Conservation (phyloP, 2,797 vertebrate genomes). For the Lycodopsis pacificus region DNA sequence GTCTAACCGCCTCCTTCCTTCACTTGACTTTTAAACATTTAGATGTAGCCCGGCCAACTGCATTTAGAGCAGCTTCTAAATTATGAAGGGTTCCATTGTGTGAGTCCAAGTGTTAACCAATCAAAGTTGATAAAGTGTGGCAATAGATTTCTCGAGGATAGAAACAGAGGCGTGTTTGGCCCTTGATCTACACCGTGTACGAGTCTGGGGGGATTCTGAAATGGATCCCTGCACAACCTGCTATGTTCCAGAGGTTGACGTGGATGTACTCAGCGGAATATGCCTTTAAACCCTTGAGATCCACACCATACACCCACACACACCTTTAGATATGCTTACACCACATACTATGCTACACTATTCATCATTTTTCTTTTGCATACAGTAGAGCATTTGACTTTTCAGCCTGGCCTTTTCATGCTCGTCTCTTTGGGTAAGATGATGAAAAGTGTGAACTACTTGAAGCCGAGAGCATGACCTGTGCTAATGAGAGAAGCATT, state of each 20-base stretch:
- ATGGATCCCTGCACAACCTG: slow-evolving; percentile 44
- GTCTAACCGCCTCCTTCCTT: slow-evolving; percentile 78
- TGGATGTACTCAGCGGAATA: slow-evolving; percentile 23
- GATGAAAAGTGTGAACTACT: slow-evolving; percentile 54
- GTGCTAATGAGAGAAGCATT: slow-evolving; percentile 66
- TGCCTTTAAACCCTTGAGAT: slow-evolving; percentile 38
- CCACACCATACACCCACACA: slow-evolving; percentile 26
- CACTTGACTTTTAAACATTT: slow-evolving; percentile 85
- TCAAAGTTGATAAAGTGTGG: slow-evolving; percentile 73
- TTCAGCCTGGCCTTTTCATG: slow-evolving; percentile 23
- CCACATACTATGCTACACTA: slow-evolving; percentile 1
- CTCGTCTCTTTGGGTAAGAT: slow-evolving; percentile 36
- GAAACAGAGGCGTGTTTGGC: slow-evolving; percentile 61
- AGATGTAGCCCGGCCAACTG: slow-evolving; percentile 72
- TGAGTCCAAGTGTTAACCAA: slow-evolving; percentile 73
- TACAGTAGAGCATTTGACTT: slow-evolving; percentile 26
- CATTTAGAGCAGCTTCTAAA: slow-evolving; percentile 77
- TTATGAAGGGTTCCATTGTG: slow-evolving; percentile 71
- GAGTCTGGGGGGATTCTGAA: slow-evolving; percentile 59
- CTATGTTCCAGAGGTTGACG: slow-evolving; percentile 65
- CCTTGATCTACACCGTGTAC: slow-evolving; percentile 72
- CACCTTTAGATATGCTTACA: slow-evolving; percentile 15
- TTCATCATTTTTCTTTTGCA: slow-evolving; percentile 28
- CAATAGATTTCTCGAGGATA: slow-evolving; percentile 61
- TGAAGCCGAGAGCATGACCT: slow-evolving; percentile 58